phyloP scores from a whole-genome alignment of 2,888 invertebrate genomes.

The Oscheius myriophilus region DNA sequence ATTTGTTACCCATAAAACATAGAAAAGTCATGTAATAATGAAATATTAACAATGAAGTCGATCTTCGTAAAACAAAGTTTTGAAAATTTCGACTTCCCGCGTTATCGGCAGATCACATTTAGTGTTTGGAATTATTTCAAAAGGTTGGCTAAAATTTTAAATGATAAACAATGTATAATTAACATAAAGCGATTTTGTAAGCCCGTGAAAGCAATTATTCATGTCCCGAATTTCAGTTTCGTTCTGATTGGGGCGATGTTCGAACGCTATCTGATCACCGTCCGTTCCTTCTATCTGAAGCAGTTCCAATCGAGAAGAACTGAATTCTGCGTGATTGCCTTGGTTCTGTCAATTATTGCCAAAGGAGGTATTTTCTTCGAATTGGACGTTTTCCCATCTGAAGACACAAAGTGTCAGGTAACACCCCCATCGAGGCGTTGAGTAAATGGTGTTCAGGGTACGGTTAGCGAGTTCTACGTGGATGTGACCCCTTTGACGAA shows the following conservation, averaged over 20 bases:
- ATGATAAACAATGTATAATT: too few relatives aligned
- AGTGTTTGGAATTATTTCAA: too few relatives aligned
- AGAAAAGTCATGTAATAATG: too few relatives aligned
- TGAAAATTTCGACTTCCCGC: too few relatives aligned
- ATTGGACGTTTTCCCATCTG: conserved; percentile 40
- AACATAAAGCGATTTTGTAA: too few relatives aligned
- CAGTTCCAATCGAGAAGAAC: conserved; percentile 41
- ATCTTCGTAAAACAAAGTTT: too few relatives aligned
- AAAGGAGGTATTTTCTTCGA: conserved; percentile 49
- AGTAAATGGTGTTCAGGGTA: conserved; percentile 25
- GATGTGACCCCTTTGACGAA: conserved; percentile 40
- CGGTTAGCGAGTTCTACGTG: conserved; percentile 45
- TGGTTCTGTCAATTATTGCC: conserved; percentile 36
- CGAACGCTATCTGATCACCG: conserved; percentile 46
- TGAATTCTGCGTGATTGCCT: conserved; percentile 38
- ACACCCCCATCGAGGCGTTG: not conserved
- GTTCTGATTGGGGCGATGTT: conserved; percentile 43
- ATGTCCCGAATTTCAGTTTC: conserved; percentile 41
- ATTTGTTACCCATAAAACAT: too few relatives aligned
- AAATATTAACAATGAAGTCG: too few relatives aligned
- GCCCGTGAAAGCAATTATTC: too few relatives aligned
- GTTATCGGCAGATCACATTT: too few relatives aligned
- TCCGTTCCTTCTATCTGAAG: conserved; percentile 40
- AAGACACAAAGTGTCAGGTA: conserved; percentile 38
- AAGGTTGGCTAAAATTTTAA: too few relatives aligned